Evolutionary conservation across 2,113 vertebrate genomes (phyloP).

Genomic region (Rhinogobius similis): DNA sequence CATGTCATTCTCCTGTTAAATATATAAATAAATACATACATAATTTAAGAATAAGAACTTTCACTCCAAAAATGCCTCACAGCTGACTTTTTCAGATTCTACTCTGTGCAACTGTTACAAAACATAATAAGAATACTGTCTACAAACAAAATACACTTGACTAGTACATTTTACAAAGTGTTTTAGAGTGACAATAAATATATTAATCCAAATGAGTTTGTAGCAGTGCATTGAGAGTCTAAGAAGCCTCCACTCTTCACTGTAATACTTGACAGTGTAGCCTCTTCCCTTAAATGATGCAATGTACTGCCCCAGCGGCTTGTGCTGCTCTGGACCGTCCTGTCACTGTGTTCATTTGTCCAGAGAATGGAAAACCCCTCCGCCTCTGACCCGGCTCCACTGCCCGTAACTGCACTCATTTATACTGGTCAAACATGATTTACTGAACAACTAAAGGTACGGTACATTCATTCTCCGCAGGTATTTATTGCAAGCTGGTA

Average conservation of each 20-base stretch:
- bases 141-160: too few species aligned
- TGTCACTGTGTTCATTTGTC: conserved; percentile 45
- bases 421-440: conserved; percentile 54
- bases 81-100: too few species aligned
- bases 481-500: background rate
- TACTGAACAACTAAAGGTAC: conserved; percentile 26
- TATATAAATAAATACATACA: too few species aligned
- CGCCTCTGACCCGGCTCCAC: conserved; percentile 39
- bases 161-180: too few species aligned
- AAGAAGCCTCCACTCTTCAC: conserved; percentile 9
- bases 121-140: too few species aligned
- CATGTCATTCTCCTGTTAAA: too few species aligned
- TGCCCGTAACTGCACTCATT: conserved; percentile 54
- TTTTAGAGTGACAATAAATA: too few species aligned
- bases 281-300: conserved; percentile 40
- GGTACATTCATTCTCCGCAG: conserved; percentile 23
- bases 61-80: too few species aligned
- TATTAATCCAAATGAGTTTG: too few species aligned
- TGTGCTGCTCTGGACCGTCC: conserved; percentile 24
- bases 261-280: conserved; percentile 49
- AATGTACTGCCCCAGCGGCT: conserved; percentile 22
- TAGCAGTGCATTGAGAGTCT: background rate
- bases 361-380: conserved; percentile 53
- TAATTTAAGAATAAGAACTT: too few species aligned
- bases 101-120: too few species aligned